Evolutionary conservation across 2,888 invertebrate genomes (phyloP).

Genomic region (Trilocha varians): DNA sequence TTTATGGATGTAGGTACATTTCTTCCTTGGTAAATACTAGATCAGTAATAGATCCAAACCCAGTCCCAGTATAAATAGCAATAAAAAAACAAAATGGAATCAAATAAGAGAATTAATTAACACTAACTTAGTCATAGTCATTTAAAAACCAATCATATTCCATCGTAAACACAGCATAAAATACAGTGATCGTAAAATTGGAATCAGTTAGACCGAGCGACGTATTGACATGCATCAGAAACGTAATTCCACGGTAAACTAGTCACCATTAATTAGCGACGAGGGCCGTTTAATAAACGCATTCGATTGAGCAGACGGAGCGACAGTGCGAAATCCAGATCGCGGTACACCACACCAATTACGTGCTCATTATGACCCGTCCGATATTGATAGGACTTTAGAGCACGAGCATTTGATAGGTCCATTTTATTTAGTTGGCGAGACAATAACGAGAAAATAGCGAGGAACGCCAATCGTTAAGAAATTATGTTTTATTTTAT

Average conservation of each 20-base stretch:
- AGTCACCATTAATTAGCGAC: conserved; percentile 25
- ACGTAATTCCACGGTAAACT: conserved; percentile 10
- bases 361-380: neutral
- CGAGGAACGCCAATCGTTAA: no score
- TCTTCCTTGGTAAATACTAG: no score
- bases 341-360: conserved; percentile 3
- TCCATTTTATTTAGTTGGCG: no score
- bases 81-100: neutral
- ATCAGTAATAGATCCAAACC: no score
- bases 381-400: neutral
- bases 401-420: neutral
- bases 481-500: no score
- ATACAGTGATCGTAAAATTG: neutral
- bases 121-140: neutral
- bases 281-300: conserved; percentile 23
- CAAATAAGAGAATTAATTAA: neutral
- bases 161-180: neutral
- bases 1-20: no score
- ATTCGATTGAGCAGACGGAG: conserved; percentile 19
- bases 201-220: neutral
- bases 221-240: conserved; percentile 6
- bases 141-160: neutral
- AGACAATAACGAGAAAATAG: no score
- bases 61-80: no score
- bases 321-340: conserved; percentile 6